Percentiles rank a stretch among this genome's conserved stretches.
Conservation (phyloP, 2,113 vertebrate species). For the Phyllopteryx taeniolatus region DNA sequence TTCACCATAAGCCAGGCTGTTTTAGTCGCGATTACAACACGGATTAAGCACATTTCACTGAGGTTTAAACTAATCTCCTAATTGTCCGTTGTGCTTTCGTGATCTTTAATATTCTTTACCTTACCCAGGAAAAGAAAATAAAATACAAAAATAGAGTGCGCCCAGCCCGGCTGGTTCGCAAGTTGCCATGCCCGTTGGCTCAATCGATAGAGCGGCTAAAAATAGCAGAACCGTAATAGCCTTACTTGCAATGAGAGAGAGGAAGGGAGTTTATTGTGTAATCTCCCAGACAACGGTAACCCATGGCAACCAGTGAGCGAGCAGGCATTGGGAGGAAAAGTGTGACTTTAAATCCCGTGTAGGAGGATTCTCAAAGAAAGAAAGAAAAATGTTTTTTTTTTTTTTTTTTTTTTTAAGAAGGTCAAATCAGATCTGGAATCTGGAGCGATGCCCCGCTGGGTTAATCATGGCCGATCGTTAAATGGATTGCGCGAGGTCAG, state of each 20-base stretch:
- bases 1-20: background rate
- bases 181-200: slow-evolving; percentile 61
- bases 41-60: slow-evolving; percentile 43
- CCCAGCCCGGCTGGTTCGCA: slow-evolving; percentile 12
- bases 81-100: slow-evolving; percentile 7
- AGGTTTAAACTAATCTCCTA: slow-evolving; percentile 26
- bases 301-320: slow-evolving; percentile 6
- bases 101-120: background rate
- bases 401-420: slow-evolving; percentile 19
- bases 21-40: slow-evolving; percentile 10
- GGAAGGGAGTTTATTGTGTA: slow-evolving; percentile 33
- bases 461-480: slow-evolving; percentile 22
- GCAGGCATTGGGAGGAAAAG: slow-evolving; percentile 27
- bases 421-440: slow-evolving; percentile 2
- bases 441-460: slow-evolving; percentile 20
- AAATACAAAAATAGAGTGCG: background rate
- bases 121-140: background rate
- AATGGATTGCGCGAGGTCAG: slow-evolving; percentile 20
- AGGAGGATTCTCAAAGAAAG: slow-evolving; percentile 45
- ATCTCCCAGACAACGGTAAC: slow-evolving; percentile 35
- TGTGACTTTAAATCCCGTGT: slow-evolving; percentile 39
- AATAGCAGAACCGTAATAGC: slow-evolving; percentile 58
- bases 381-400: slow-evolving; percentile 22
- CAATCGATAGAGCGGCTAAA: slow-evolving; percentile 67
- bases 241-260: slow-evolving; percentile 45